Base-by-base conservation (phyloP, 2,888 invertebrate species). In the Asteroscopus sphinx region DNA sequence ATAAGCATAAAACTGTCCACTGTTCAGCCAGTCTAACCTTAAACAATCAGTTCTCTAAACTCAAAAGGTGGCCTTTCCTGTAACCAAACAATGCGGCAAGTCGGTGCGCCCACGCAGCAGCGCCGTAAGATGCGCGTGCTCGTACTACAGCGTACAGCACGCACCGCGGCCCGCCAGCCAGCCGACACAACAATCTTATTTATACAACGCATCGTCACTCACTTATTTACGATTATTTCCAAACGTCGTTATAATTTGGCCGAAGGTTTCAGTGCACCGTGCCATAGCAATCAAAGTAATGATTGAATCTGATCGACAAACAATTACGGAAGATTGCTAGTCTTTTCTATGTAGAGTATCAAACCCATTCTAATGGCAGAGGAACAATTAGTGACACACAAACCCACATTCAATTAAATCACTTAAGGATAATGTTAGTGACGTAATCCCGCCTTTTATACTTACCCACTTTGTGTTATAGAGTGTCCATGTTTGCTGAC, bases 191-290 rank as follows among this genome's bases (percentile, higher is more conserved):
- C 66, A 56, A 57, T 57, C 40, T 17, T 41, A 42, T 69, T 66
- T 57, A 45, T 71, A 39, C 40, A 67, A 39, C 40, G 35, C 54
- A 36, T 30, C 47, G 68, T 52, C 72, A 63, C 45, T 41, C 33
- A 46, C 32, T 46, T 62, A 67, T 72, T 67, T 67, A 67, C 57
- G 52, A 67, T 62, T 17, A 62, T 45, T 62, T 57, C 54, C 45
- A 30, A 48, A 46, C 42, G 66, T 55, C 39, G 53, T 54, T 48
- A 54, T 45, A 42, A 71, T 52, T 52, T 67, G 57, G 54, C 55
- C 30, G 11, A 41, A 55, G 25, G 32, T 51, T 54, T 33, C 6
- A 33, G 42, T 60, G 49, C 45, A 46, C 33, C 55, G 49, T 33
- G 51, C 67, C 67, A 47, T 63, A 51, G 28, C 44, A 51, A 56